These are phyloP conservation scores for Chloroclystis v-ata DNA, from an alignment of 2,888 invertebrate species.

Conservation along the genomic window DNA sequence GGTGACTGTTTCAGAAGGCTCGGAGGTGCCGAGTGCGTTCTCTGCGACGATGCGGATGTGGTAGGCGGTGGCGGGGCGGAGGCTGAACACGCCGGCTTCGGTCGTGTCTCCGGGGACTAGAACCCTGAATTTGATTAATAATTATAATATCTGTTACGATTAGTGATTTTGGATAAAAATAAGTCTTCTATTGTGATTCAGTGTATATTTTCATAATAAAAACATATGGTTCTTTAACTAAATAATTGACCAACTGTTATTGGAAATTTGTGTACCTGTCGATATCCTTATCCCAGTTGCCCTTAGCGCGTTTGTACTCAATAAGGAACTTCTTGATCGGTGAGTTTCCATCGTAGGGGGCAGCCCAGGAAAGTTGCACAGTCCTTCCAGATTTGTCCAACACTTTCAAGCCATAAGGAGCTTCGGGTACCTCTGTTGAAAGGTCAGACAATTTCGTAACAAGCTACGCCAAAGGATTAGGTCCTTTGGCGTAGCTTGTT, in stretches of 20 bases:
- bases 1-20: slow-evolving; percentile 93
- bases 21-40: slow-evolving; percentile 95
- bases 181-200: too few species aligned
- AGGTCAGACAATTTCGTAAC: too few species aligned
- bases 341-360: slow-evolving; percentile 94
- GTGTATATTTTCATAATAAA: too few species aligned
- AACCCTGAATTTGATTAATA: slow-evolving; percentile 70
- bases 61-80: slow-evolving; percentile 94
- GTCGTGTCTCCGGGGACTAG: slow-evolving; percentile 93
- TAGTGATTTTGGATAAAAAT: too few species aligned
- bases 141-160: neutral
- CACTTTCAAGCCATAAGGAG: slow-evolving; percentile 92
- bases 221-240: neutral
- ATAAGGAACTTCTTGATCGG: slow-evolving; percentile 93
- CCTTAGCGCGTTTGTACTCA: slow-evolving; percentile 92
- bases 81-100: slow-evolving; percentile 92
- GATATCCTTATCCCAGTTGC: slow-evolving; percentile 85
- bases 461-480: too few species aligned
- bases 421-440: slow-evolving; percentile 88
- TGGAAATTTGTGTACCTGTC: slow-evolving; percentile 71
- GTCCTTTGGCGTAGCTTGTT: too few species aligned
- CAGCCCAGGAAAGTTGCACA: slow-evolving; percentile 94
- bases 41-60: slow-evolving; percentile 95
- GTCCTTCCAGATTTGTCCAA: slow-evolving; percentile 93
- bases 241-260: too few species aligned